Base-by-base conservation (phyloP, 2,797 vertebrate species). In the Sandelia bainsii region DNA sequence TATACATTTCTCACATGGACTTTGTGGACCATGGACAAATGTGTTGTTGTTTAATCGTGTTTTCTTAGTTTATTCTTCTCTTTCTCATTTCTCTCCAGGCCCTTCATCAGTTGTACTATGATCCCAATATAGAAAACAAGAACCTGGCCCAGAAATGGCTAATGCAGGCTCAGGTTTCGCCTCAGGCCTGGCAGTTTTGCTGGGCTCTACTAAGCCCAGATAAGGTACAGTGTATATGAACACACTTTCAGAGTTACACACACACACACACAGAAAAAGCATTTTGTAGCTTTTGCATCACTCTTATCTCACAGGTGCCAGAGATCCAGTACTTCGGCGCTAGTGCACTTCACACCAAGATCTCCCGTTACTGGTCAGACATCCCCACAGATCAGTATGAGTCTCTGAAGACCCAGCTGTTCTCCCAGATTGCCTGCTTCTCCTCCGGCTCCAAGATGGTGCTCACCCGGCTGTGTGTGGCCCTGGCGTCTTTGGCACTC, bases 281-380 rank as follows among this genome's bases (percentile, higher is more conserved):
- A 32, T 54, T 65, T 64, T 16, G 5, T 2, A 1, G 37, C 3
- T 64, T 79, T 70, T 69, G 32, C 12, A 42, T 77, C 1, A 4
- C 51, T 79, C 7, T 52, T 19, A 12, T 53, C 40, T 4, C 27
- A 42, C 79, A 95, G 95, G 98, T 99, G 65, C 97, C 98, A 0
- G 98, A 99, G 94, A 99, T 99, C 92, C 98, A 99, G 90, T 99
- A 99, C 93, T 99, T 99, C 20, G 98, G 98, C 1, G 98, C 98
- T 48, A 99, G 97, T 0, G 98, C 98, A 3, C 95, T 99, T 39
- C 97, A 99, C 90, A 99, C 97, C 61, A 99, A 99, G 91, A 99
- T 99, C 84, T 99, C 98, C 34, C 96, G 98, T 54, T 99, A 99
- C 87, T 99, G 98, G 98, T 96, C 96, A 0, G 98, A 99, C 92